phyloP scores from a whole-genome alignment of 2,113 vertebrate genomes.

The Hystrix brachyura region DNA sequence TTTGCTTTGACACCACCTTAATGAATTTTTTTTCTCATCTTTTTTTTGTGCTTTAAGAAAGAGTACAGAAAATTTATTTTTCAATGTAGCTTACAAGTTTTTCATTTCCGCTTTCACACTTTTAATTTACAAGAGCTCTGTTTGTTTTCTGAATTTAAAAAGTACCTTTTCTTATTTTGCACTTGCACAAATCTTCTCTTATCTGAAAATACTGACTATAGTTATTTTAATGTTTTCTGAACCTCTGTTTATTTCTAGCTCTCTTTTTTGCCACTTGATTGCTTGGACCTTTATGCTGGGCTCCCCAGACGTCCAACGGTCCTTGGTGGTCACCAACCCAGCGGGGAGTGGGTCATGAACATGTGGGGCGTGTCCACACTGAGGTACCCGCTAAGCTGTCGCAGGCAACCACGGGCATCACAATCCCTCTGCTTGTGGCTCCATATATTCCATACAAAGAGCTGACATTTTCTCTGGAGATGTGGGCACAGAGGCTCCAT shows the following conservation, averaged over 20 bases:
- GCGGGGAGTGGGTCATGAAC: not conserved
- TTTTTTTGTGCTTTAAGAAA: not conserved
- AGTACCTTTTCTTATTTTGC: not conserved
- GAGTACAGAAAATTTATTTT: not conserved
- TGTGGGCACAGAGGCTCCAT: fast-evolving
- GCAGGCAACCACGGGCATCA: not conserved
- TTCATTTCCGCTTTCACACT: not conserved
- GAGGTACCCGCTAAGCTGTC: not conserved
- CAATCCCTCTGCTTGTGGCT: not conserved
- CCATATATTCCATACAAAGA: not conserved
- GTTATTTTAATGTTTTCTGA: not conserved
- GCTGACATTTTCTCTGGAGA: not conserved
- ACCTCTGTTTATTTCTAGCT: not conserved
- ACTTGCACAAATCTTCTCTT: not conserved
- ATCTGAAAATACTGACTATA: not conserved
- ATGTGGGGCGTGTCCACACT: fast-evolving
- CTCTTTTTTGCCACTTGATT: not conserved
- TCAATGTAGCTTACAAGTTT: not conserved
- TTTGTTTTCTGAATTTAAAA: not conserved
- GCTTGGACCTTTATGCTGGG: fast-evolving
- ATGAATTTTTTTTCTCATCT: not conserved
- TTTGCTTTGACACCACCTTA: too few species aligned
- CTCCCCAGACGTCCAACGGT: not conserved
- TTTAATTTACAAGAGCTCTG: not conserved
- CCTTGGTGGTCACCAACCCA: not conserved